Evolutionary conservation across 2,888 invertebrate genomes (phyloP).

Genomic region (Archips xylosteana): DNA sequence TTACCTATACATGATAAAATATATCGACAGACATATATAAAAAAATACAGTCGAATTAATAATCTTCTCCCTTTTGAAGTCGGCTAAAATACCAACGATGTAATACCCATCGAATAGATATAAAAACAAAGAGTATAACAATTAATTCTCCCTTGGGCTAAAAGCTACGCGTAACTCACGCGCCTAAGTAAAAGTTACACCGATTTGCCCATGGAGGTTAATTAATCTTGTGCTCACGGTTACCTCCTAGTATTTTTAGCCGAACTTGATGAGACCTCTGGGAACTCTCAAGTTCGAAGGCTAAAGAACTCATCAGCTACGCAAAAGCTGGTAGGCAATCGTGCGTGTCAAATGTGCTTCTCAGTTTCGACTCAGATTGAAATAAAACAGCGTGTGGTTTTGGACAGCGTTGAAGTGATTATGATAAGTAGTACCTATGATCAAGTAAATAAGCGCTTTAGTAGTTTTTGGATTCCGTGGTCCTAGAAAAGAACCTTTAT

Average conservation of each 20-base stretch:
- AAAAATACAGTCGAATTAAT: background rate
- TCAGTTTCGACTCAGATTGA: constrained; percentile 11
- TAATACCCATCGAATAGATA: background rate
- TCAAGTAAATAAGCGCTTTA: no score
- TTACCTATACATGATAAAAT: no score
- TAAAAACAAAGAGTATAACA: background rate
- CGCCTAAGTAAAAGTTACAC: constrained; percentile 19
- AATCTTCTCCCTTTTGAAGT: no score
- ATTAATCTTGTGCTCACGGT: constrained; percentile 1
- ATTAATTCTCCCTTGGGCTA: constrained; percentile 1
- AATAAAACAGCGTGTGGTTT: background rate
- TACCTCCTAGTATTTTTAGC: constrained; percentile 13
- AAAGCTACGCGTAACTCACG: background rate
- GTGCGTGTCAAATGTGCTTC: constrained; percentile 29
- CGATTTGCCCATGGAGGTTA: background rate
- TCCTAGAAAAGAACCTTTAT: no score
- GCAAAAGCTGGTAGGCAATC: constrained; percentile 20
- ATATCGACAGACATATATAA: no score
- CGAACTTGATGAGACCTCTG: constrained; percentile 23
- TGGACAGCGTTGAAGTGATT: background rate
- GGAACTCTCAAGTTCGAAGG: constrained; percentile 32
- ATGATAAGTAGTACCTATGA: no score
- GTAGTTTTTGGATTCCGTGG: no score
- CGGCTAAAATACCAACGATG: no score
- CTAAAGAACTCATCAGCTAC: constrained; percentile 33